phyloP scores from a whole-genome alignment of 1,140 invertebrate species.

The Drosophila tsacasi region DNA sequence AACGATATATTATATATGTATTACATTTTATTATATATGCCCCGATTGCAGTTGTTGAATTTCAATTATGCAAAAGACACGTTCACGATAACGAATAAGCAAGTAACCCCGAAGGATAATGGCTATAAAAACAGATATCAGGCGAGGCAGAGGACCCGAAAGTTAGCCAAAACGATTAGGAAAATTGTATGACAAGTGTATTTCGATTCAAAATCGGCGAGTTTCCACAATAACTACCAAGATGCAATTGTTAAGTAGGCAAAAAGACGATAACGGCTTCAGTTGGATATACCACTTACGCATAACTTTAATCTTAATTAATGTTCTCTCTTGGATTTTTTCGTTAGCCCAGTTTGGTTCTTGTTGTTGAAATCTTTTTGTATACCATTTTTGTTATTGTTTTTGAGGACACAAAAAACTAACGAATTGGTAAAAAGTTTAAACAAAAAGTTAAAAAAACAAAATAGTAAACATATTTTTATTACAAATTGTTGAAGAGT shows the following conservation, averaged over 20 bases:
- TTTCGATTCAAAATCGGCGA: conserved; percentile 28
- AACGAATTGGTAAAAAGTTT: conserved; percentile 51
- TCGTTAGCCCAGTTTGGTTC: conserved; percentile 39
- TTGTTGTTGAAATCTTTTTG: conserved; percentile 50
- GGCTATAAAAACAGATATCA: conserved; percentile 60
- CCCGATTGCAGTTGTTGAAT: conserved; percentile 73
- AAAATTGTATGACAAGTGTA: conserved; percentile 63
- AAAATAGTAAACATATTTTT: conserved; percentile 58
- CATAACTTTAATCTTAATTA: conserved; percentile 34
- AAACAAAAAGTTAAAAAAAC: conserved; percentile 12
- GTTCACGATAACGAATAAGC: conserved; percentile 42
- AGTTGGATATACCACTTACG: conserved; percentile 32
- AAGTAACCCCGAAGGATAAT: conserved; percentile 44
- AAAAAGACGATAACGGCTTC: conserved; percentile 58
- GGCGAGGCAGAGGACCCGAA: conserved; percentile 55
- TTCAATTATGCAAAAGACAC: conserved; percentile 61
- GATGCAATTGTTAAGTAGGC: conserved; percentile 68
- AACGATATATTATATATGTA: conserved; percentile 47
- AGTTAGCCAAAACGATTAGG: conserved; percentile 70
- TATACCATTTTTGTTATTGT: conserved; percentile 51
- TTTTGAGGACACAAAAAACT: conserved; percentile 35
- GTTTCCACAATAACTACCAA: conserved; percentile 3
- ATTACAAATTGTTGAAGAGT: conserved; percentile 73
- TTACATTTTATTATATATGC: conserved; percentile 43
- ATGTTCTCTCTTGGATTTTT: conserved; percentile 36